These are phyloP conservation scores for Dendrolimus kikuchii DNA, from an alignment of 1,140 invertebrate species.

Conservation along the genomic window DNA sequence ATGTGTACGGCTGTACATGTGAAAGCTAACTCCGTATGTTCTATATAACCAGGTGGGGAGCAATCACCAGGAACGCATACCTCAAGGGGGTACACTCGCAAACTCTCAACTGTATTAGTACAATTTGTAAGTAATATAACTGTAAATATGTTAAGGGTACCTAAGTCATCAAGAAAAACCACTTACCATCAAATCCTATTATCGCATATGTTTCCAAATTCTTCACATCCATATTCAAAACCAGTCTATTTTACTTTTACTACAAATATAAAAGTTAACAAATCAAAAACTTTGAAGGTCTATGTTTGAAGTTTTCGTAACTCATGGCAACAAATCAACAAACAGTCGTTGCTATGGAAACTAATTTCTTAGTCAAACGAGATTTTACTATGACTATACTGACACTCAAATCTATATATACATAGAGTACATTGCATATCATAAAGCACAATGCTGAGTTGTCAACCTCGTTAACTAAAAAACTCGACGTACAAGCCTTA, in stretches of 20 bases:
- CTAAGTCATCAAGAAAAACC: no score
- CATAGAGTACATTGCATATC: no score
- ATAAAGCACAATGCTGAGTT: no score
- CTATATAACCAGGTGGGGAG: neutral
- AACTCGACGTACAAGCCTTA: no score
- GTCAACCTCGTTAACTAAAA: no score
- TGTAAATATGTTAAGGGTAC: no score
- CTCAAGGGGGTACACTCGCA: neutral
- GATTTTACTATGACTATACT: no score
- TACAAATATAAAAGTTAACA: slow-evolving; percentile 10
- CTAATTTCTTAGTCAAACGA: no score
- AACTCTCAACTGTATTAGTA: neutral
- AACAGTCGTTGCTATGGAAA: neutral
- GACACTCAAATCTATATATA: no score
- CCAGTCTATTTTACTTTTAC: slow-evolving; percentile 10
- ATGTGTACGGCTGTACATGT: no score
- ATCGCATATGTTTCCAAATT: slow-evolving; percentile 77
- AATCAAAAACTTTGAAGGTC: neutral
- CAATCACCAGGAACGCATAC: neutral
- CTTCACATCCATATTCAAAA: slow-evolving; percentile 60
- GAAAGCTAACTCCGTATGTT: no score
- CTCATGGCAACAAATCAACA: slow-evolving; percentile 2
- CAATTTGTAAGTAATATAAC: no score
- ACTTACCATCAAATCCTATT: slow-evolving; percentile 82
- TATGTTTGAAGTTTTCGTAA: neutral